A percentile compares a stretch with the other conserved stretches of the same genome.
Evolutionary conservation across 2,113 vertebrate species (phyloP).

Genomic region (Lagopus muta): DNA sequence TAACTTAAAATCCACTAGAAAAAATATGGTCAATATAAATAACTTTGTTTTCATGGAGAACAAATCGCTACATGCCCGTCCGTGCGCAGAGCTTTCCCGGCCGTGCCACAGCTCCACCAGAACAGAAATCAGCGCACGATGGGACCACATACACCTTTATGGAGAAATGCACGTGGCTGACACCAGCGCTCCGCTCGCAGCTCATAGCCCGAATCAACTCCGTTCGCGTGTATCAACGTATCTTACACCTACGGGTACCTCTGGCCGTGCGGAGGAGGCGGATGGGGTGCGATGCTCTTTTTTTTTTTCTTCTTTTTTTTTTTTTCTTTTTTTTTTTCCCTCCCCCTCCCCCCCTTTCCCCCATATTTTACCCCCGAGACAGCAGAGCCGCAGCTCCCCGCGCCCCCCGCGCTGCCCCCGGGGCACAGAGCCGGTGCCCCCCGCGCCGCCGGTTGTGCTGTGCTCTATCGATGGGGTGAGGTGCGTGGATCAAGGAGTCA

Average conservation of each 20-base stretch:
- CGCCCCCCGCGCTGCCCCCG: neutral
- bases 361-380: neutral
- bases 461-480: conserved; percentile 73
- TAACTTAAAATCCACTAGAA: conserved; percentile 89
- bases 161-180: conserved; percentile 83
- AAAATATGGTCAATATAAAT: conserved; percentile 90
- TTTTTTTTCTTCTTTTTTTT: neutral
- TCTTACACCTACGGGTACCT: conserved; percentile 89
- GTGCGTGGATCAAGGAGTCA: conserved; percentile 81
- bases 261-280: conserved; percentile 62
- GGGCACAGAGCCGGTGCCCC: conserved; percentile 59
- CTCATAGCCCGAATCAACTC: conserved; percentile 94
- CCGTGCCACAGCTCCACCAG: too few species aligned
- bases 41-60: conserved; percentile 89
- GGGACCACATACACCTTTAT: conserved; percentile 90
- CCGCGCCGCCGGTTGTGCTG: conserved; percentile 37
- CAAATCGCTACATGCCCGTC: conserved; percentile 86
- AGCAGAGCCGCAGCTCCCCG: too few species aligned
- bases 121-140: conserved; percentile 82
- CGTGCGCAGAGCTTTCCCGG: conserved; percentile 70
- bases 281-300: conserved; percentile 58
- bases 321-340: neutral
- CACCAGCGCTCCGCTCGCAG: conserved; percentile 89
- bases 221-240: conserved; percentile 93
- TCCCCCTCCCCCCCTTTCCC: too few species aligned